Evolutionary conservation across 2,888 invertebrate species (phyloP).

Genomic region (Callyntrura sp.): DNA sequence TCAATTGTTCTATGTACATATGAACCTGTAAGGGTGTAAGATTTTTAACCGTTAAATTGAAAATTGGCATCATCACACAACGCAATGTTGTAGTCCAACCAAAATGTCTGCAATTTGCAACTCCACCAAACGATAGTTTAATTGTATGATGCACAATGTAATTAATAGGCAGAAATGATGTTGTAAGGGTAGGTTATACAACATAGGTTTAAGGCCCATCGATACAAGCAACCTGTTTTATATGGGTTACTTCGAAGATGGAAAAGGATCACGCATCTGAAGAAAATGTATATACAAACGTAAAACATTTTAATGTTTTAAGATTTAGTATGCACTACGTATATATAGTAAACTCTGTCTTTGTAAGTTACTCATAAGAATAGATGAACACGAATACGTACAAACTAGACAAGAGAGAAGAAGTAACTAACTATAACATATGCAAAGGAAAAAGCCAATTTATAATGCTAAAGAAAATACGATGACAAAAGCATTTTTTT

Average conservation of each 20-base stretch:
- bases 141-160: too few relatives aligned
- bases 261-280: too few relatives aligned
- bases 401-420: slow-evolving; percentile 21
- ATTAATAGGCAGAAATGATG: too few relatives aligned
- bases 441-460: slow-evolving; percentile 8
- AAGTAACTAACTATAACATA: slow-evolving; percentile 2
- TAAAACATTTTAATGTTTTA: not conserved
- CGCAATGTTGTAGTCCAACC: too few relatives aligned
- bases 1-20: too few relatives aligned
- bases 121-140: not conserved
- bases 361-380: too few relatives aligned
- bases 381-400: not conserved
- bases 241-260: too few relatives aligned
- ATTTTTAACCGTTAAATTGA: not conserved
- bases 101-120: not conserved
- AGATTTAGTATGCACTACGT: not conserved
- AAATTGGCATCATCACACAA: too few relatives aligned
- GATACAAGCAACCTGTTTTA: too few relatives aligned
- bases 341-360: too few relatives aligned
- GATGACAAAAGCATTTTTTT: not conserved
- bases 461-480: not conserved
- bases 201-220: too few relatives aligned
- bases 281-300: not conserved
- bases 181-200: not conserved
- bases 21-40: too few relatives aligned